Conservation (phyloP, 2,113 vertebrate species). For the Psettodes erumei region DNA sequence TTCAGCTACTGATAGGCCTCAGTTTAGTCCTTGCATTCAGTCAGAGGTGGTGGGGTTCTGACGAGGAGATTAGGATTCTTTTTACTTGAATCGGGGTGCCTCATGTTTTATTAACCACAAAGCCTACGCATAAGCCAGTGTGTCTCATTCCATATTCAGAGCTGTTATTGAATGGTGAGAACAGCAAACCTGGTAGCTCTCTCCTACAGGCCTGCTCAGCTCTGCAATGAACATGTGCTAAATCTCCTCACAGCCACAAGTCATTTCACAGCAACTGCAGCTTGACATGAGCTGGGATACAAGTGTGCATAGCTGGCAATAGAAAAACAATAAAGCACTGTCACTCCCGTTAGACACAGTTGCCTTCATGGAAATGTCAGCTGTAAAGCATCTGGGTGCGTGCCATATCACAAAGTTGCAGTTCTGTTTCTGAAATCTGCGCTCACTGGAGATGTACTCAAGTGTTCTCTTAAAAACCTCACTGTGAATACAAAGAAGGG, state of each 20-base stretch:
- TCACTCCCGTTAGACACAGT: background rate
- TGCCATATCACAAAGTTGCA: background rate
- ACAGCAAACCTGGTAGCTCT: slow-evolving; percentile 33
- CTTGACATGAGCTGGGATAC: slow-evolving; percentile 3
- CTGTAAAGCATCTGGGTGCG: background rate
- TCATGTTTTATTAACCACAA: slow-evolving; percentile 76
- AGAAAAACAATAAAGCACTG: slow-evolving; percentile 16
- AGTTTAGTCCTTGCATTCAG: slow-evolving; percentile 20
- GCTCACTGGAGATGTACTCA: background rate
- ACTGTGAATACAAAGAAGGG: background rate
- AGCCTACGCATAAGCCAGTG: slow-evolving; percentile 56
- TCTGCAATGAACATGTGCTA: slow-evolving; percentile 10
- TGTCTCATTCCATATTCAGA: slow-evolving; percentile 65
- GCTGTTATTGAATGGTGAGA: slow-evolving; percentile 37
- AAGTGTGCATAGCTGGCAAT: slow-evolving; percentile 7
- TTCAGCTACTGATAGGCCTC: slow-evolving; percentile 9
- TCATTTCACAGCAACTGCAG: slow-evolving; percentile 31
- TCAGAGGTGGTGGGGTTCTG: slow-evolving; percentile 7
- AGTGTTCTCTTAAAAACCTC: too few species aligned
- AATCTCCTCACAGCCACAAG: slow-evolving; percentile 25
- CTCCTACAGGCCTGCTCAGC: slow-evolving; percentile 26
- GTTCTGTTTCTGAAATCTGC: background rate
- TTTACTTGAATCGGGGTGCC: slow-evolving; percentile 42
- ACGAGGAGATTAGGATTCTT: slow-evolving; percentile 58
- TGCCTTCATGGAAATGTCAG: slow-evolving; percentile 23